A percentile compares a stretch with the other conserved stretches of the same genome.
These are phyloP conservation scores for Nothocercus julius DNA, from an alignment of 2,113 vertebrate genomes.

Conservation along the genomic window DNA sequence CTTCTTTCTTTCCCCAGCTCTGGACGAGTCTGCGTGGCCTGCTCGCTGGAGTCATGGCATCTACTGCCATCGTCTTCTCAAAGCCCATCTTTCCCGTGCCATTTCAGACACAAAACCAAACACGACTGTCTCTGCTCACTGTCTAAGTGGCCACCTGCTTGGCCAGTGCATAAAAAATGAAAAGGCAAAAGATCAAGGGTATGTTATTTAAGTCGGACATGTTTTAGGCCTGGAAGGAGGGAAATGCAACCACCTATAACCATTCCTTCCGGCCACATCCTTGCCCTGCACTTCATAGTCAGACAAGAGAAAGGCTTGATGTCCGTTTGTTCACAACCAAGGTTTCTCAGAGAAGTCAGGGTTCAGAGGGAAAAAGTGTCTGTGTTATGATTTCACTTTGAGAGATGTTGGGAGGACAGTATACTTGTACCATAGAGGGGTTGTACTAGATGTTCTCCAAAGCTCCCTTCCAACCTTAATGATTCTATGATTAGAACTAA, in stretches of 20 bases:
- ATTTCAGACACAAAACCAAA: neutral
- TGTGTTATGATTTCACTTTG: neutral
- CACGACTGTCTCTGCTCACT: neutral
- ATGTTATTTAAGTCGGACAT: neutral
- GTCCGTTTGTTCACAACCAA: neutral
- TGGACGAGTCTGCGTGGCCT: neutral
- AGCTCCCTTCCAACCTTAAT: no score
- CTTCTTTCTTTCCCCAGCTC: neutral
- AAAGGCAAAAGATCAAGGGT: neutral
- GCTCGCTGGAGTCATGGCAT: neutral
- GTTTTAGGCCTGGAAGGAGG: neutral
- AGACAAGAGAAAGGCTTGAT: neutral
- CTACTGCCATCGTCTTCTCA: neutral
- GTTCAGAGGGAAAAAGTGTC: fast-evolving
- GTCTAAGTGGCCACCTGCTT: neutral
- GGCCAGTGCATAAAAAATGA: neutral
- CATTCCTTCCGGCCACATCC: neutral
- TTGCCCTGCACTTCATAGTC: neutral
- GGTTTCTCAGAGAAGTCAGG: neutral
- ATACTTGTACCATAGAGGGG: neutral
- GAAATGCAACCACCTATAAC: neutral
- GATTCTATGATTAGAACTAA: neutral
- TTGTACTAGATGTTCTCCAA: no score
- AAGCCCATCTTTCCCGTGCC: neutral
- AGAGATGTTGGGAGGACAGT: neutral